Conservation (phyloP, 1,140 invertebrate species). For the Globodera rostochiensis region DNA sequence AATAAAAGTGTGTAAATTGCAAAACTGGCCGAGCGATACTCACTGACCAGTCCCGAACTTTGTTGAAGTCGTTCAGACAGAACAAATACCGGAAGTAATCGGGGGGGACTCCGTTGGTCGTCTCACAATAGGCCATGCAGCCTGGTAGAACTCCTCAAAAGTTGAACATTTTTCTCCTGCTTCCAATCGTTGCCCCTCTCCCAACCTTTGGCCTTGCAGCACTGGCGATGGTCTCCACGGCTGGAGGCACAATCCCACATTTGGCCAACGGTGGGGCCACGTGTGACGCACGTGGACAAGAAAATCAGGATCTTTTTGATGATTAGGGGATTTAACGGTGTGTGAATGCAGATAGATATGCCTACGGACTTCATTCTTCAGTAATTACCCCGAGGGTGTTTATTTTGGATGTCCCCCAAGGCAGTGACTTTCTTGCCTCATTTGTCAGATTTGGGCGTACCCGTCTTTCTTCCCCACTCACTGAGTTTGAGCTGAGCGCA, state of each 20-base stretch:
- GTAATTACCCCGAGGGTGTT: too few species aligned
- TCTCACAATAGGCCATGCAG: conserved; percentile 62
- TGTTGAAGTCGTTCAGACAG: conserved; percentile 62
- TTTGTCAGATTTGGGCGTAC: too few species aligned
- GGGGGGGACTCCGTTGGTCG: conserved; percentile 65
- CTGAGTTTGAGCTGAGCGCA: conserved; percentile 52
- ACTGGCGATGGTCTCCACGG: conserved; percentile 52
- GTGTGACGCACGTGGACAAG: conserved; percentile 1
- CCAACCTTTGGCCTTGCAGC: conserved; percentile 39
- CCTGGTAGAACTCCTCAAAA: conserved; percentile 49
- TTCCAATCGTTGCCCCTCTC: not conserved
- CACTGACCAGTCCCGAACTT: conserved; percentile 56
- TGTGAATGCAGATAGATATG: too few species aligned
- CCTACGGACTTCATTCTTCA: too few species aligned
- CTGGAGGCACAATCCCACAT: conserved; percentile 65
- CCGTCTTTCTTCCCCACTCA: not conserved
- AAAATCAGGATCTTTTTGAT: not conserved
- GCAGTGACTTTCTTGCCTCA: too few species aligned
- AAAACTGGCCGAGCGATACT: too few species aligned
- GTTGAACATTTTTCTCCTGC: conserved; percentile 6
- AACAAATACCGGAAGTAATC: conserved; percentile 61
- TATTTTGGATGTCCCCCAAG: too few species aligned
- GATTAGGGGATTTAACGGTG: too few species aligned
- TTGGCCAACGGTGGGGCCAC: conserved; percentile 61
- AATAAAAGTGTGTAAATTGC: too few species aligned